Base-by-base conservation (phyloP, 2,888 invertebrate genomes). In the Dioctria rufipes region DNA sequence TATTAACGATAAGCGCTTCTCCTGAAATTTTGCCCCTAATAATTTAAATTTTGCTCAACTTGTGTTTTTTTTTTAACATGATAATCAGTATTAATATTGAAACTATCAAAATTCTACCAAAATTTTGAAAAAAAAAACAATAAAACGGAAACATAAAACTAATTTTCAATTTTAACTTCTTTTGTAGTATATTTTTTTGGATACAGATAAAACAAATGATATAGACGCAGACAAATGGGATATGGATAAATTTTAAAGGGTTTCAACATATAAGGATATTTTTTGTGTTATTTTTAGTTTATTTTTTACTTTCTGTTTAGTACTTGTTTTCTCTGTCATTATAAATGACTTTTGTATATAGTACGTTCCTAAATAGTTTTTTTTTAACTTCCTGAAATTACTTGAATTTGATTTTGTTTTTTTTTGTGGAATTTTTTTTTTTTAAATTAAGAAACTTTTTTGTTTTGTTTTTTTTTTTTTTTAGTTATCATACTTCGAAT, bases 221-320 rank as follows among this genome's bases (percentile, higher is more conserved):
- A 92, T 90, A 93, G 94, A 94, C 94, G 94, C 92, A 94, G 93
- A 94, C 94, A 94, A 92, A 92, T 92, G 92, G 93, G 92, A 93
- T 91, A 90, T 90, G 90, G 91, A 91, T 90, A 91, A 91, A 90
- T 90, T 90, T 90, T 90, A 90, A 90, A 90, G 89, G 90, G 91
- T 90, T 90, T 84, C 80, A 86, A 88, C 87, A 88, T 87, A 87
- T 87, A 88, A 85, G 87, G 87, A 87, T 83, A 85, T 80, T 25
- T 25, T 25, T 82, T 81, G 78, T 83, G 82, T 84, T 83, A 83
- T 83, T 83, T 82, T 83, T 81, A 79, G 80, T 25, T 65, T 83
- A 80, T 83, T 83, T 80, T 60, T 69, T 78, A 65, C 42, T 82
- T 82, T 82, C 67, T 82, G 77, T 81, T 81, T 54, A 65, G 40